Percentiles rank a stretch among this genome's conserved stretches.
phyloP scores from a whole-genome alignment of 92 coral and sea anemone species.

The Siderastrea radians region DNA sequence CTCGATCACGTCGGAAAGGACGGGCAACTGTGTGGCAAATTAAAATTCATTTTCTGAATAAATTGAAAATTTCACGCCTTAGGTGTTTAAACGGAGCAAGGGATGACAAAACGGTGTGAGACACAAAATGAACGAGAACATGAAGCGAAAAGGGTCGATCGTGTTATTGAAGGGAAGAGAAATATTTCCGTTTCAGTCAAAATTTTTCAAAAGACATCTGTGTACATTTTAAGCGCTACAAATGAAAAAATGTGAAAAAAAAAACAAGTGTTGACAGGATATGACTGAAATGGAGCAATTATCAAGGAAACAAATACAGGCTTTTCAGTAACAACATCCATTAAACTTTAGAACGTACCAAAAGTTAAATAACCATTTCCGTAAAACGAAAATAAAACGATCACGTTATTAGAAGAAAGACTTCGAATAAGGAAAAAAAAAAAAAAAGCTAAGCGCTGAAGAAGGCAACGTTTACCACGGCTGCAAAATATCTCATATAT shows the following conservation, averaged over 20 bases:
- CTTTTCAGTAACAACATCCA: not conserved
- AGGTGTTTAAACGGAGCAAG: not conserved
- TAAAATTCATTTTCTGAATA: not conserved
- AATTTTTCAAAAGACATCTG: not conserved
- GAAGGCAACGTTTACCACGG: not conserved
- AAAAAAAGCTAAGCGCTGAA: not conserved
- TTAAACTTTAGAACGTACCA: not conserved
- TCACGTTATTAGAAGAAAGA: not conserved
- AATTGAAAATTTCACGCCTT: not conserved
- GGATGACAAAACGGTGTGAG: not conserved
- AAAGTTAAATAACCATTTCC: slow-evolving; percentile 32
- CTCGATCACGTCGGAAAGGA: not conserved
- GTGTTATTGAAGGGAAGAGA: not conserved
- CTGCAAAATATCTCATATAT: not conserved
- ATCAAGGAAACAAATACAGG: not conserved
- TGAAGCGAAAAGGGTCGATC: not conserved
- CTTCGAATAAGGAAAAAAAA: not conserved
- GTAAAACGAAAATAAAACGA: slow-evolving; percentile 2
- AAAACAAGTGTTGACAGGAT: slow-evolving; percentile 16
- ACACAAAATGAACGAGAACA: not conserved
- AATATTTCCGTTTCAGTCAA: not conserved
- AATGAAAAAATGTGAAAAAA: not conserved
- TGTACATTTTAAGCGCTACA: not conserved
- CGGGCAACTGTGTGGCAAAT: not conserved
- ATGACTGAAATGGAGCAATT: slow-evolving; percentile 28